A percentile compares a stretch with the other conserved stretches of the same genome.
phyloP scores from a whole-genome alignment of 37 sponge, comb jelly and placozoan species.

The Tethya wilhelma region DNA sequence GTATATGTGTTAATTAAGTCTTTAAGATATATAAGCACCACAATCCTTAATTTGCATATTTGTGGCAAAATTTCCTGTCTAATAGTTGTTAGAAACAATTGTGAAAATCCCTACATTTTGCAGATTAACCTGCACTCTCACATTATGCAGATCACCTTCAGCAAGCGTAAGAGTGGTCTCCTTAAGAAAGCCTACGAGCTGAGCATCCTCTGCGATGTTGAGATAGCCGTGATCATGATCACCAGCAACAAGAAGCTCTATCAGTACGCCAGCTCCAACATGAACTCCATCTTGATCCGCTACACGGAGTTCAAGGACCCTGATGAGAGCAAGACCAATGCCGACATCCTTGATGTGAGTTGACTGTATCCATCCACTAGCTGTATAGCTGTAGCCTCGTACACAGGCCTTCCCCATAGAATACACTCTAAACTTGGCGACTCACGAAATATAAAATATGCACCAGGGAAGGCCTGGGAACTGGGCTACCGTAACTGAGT shows the following conservation, averaged over 20 bases:
- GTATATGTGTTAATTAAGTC: too few species aligned
- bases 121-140: background rate
- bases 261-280: slow-evolving; percentile 98
- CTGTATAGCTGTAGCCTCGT: background rate
- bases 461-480: too few species aligned
- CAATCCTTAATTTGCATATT: background rate
- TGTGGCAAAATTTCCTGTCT: too few species aligned
- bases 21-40: too few species aligned
- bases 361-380: too few species aligned
- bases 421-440: too few species aligned
- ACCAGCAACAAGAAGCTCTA: slow-evolving; percentile 92
- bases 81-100: too few species aligned
- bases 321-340: slow-evolving; percentile 95
- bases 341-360: slow-evolving; percentile 92
- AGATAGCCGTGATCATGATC: slow-evolving; percentile 98
- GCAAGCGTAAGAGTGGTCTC: slow-evolving; percentile 95
- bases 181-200: slow-evolving; percentile 99
- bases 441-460: too few species aligned
- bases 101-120: background rate
- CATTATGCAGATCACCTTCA: slow-evolving; percentile 90
- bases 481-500: too few species aligned
- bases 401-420: too few species aligned
- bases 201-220: slow-evolving; percentile 97
- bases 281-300: slow-evolving; percentile 94
- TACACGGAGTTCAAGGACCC: slow-evolving; percentile 98